Evolutionary conservation across 2,797 vertebrate genomes (phyloP).

Genomic region (Zenarchopterus dispar): DNA sequence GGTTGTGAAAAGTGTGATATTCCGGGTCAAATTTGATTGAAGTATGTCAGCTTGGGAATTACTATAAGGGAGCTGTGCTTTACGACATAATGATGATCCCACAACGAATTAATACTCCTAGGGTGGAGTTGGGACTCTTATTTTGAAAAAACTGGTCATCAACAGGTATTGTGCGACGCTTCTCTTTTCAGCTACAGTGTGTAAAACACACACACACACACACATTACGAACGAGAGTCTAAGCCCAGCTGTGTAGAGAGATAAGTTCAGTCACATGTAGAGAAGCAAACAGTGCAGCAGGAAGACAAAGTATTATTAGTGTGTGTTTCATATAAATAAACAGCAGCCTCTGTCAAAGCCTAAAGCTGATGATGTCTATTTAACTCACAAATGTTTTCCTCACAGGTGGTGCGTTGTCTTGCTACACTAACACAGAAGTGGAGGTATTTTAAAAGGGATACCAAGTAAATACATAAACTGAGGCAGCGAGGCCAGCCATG

Average conservation of each 20-base stretch:
- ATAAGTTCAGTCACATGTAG: constrained; percentile 33
- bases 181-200: too few relatives aligned
- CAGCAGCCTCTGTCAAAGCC: constrained; percentile 32
- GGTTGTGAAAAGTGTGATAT: too few relatives aligned
- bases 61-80: constrained; percentile 20
- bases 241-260: constrained; percentile 21
- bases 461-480: constrained; percentile 27
- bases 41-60: too few relatives aligned
- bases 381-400: not conserved
- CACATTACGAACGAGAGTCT: constrained; percentile 5
- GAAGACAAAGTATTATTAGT: constrained; percentile 7
- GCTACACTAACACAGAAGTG: not conserved
- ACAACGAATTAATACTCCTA: not conserved
- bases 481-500: constrained; percentile 72
- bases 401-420: not conserved
- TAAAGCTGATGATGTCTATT: constrained; percentile 12
- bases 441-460: constrained; percentile 25
- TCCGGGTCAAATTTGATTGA: too few relatives aligned
- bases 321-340: constrained; percentile 5
- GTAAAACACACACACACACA: too few relatives aligned
- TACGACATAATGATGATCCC: constrained; percentile 13
- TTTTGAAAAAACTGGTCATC: not conserved
- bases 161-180: too few relatives aligned
- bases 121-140: not conserved
- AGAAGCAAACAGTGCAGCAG: constrained; percentile 38